Evolutionary conservation across 2,888 invertebrate species (phyloP), one percentile per base, ranked within the genome.

Genomic region (Orthonychiurus folsomi): DNA sequence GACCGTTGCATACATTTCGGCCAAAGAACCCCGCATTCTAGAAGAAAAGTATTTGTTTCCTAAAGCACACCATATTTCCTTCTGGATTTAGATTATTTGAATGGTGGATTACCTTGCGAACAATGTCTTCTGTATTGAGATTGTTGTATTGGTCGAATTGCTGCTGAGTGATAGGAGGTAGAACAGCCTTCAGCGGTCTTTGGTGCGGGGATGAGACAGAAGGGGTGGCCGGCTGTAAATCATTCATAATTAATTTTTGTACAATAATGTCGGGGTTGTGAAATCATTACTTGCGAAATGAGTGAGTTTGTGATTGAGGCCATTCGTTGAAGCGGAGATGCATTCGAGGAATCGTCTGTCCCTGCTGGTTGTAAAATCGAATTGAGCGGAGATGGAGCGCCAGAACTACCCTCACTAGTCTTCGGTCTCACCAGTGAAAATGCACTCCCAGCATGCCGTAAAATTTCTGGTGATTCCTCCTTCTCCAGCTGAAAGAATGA

Each of bases 111-210:
- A 82, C 82, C 79, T 93, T 89, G 75, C 93, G 88, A 60, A 99
- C 99, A 73, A 99, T 93, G 70, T 97, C 96, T 80, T 99, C 97
- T 1, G 99, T 99, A 78, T 97, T 96, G 69, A 99, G 83, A 78
- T 93, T 93, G 77, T 95, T 92, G 81, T 94, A 96, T 80, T 93
- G 86, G 79, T 99, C 97, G 79, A 97, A 97, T 77, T 99, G 96
- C 75, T 97, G 95, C 77, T 97, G 97, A 1, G 96, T 96, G 71
- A 99, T 95, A 1, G 97, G 96, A 52, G 96, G 95, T 73, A 97
- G 83, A 56, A 97, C 95, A 28, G 95, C 94, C 80, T 94, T 93
- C 74, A 94, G 84, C 20, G 95, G 94, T 72, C 95, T 82, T 76
- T 92, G 92, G 54, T 86, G 86, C 20, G 87, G 84, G 59, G 86